Conservation (phyloP, 2,888 invertebrate genomes). For the Coelopa pilipes region DNA sequence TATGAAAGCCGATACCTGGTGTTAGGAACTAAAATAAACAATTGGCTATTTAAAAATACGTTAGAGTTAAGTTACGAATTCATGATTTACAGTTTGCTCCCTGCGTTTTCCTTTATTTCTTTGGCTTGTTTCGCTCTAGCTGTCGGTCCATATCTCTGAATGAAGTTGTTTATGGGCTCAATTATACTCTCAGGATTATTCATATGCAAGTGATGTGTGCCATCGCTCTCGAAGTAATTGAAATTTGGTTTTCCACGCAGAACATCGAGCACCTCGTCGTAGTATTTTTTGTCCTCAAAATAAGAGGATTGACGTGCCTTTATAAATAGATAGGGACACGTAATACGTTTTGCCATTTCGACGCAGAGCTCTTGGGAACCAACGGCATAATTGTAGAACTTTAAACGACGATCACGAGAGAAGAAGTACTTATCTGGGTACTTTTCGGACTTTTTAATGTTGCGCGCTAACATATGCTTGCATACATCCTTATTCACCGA, state of each 20-base stretch:
- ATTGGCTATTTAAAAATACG: too few relatives aligned
- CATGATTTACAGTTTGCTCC: conserved; percentile 51
- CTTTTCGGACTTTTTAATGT: conserved; percentile 69
- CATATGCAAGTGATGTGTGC: conserved; percentile 80
- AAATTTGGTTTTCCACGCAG: conserved; percentile 71
- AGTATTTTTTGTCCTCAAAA: conserved; percentile 70
- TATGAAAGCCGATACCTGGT: too few relatives aligned
- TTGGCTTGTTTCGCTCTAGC: conserved; percentile 57
- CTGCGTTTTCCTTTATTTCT: conserved; percentile 42
- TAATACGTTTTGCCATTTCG: conserved; percentile 71
- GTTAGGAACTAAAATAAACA: too few relatives aligned
- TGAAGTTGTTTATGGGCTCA: conserved; percentile 71
- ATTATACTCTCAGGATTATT: conserved; percentile 74
- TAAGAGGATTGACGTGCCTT: conserved; percentile 72
- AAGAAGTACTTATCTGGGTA: conserved; percentile 74
- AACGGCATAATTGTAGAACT: conserved; percentile 65
- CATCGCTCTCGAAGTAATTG: conserved; percentile 72
- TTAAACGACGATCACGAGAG: conserved; percentile 75
- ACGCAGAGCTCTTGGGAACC: conserved; percentile 69
- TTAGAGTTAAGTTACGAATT: too few relatives aligned
- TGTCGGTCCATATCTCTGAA: conserved; percentile 71
- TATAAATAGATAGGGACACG: conserved; percentile 74
- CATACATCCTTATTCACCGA: conserved; percentile 72
- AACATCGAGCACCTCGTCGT: conserved; percentile 71
- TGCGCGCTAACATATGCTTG: conserved; percentile 71